Base-by-base conservation (phyloP, 2,888 invertebrate genomes). In the Anarsia innoxiella region DNA sequence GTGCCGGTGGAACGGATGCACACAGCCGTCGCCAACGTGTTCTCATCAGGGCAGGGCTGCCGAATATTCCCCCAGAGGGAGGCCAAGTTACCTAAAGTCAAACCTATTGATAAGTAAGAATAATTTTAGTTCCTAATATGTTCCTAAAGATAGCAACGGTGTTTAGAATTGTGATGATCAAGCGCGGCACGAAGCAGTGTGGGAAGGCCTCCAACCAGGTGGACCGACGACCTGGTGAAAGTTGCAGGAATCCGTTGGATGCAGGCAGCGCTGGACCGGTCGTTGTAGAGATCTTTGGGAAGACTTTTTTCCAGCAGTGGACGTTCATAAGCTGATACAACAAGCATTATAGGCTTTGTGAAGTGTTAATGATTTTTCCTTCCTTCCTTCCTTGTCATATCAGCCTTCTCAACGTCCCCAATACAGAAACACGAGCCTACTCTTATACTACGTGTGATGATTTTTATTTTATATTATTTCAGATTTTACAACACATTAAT, bases 1-100 rank as follows among this genome's bases (percentile, higher is more conserved):
- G 59, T 86, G 32, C 63, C 75, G 1, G 53, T 61, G 40, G 86
- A 86, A 57, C 66, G 87, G 9, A 71, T 70, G 70, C 87, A 87
- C 51, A 56, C 57, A 3, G 86, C 77, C 0, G 59, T 86, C 0
- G 55, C 61, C 1, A 43, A 68, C 10, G 58, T 78, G 53, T 77
- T 75, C 49, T 4, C 4, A 5, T 30, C 50, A 4, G 71, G 71
- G 68, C 1, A 84, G 31, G 41, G 42, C 1, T 25, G 42, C 33
- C 52, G 69, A 1, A 45, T 73, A 10, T 77, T 74, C 53, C 76
- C 75, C 1, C 44, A 47, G 35, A 44, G 29, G 12, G 49, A 46
- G 16, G 41, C 56, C 2, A 25, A n/a, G n/a, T n/a, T n/a, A n/a
- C n/a, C n/a, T n/a, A 35, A 37, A 1, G 41, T 63, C 1, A 48